Percentiles rank a stretch among this genome's conserved stretches.
Evolutionary conservation across 2,113 vertebrate species (phyloP).

Genomic region (Smithornis capensis): DNA sequence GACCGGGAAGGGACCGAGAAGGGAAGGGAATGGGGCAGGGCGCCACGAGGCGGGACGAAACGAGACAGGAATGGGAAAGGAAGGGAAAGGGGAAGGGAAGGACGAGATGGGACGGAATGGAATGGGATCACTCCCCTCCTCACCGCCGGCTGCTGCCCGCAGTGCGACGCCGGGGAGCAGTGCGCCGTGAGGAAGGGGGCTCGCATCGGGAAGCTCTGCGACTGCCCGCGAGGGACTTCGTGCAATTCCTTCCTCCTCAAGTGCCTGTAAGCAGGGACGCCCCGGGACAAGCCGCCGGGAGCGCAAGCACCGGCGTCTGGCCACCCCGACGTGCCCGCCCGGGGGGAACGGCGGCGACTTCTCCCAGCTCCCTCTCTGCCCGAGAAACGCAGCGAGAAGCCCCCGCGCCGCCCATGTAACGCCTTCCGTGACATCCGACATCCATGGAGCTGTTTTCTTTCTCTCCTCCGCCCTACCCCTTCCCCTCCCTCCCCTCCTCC

Average conservation of each 20-base stretch:
- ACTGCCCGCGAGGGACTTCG: conserved; percentile 80
- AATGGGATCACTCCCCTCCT: neutral
- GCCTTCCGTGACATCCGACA: conserved; percentile 35
- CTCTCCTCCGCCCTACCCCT: neutral
- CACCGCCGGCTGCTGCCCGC: neutral
- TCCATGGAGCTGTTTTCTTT: conserved; percentile 34
- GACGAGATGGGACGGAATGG: neutral
- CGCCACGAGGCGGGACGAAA: neutral
- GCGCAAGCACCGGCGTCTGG: neutral
- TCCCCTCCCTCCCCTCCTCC: neutral
- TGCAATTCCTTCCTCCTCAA: conserved; percentile 84
- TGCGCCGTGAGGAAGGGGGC: conserved; percentile 82
- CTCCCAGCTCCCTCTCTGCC: neutral
- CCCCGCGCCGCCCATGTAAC: neutral
- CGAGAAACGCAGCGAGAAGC: conserved; percentile 3
- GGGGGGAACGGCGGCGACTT: neutral
- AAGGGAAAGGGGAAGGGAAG: neutral
- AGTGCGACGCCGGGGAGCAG: conserved; percentile 83
- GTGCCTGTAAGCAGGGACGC: conserved; percentile 71
- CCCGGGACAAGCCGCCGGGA: neutral
- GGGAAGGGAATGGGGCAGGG: neutral
- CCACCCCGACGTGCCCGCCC: neutral
- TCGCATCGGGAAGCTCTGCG: conserved; percentile 82
- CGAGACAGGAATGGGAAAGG: too few relatives aligned
- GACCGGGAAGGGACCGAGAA: too few relatives aligned